Base-by-base conservation (phyloP, 1,140 invertebrate species). In the Cyclargus thomasi region DNA sequence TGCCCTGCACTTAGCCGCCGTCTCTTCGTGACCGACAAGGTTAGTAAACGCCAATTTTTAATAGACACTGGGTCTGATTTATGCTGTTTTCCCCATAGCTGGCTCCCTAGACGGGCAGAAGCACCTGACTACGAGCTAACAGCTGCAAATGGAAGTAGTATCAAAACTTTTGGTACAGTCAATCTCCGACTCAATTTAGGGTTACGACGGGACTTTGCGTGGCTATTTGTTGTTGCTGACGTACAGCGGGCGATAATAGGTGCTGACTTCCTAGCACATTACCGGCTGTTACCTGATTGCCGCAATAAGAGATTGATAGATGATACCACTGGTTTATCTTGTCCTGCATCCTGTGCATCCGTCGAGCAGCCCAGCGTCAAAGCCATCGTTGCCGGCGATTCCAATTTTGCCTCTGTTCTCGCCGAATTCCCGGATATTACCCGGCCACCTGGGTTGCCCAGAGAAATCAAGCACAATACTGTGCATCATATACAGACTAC, bases 181-280 rank as follows among this genome's bases (percentile, higher is more conserved):
- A 53, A 53, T 10, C 47, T 53, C 14, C 14, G n/a, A 10, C n/a
- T 53, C 14, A 17, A 53, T 17, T 17, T 29, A 29, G 29, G 29
- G 1, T 29, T 29, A 29, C 29, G 29, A 7, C 29, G 29, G 29
- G 29, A 29, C 29, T 29, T 29, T 29, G 29, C 5, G 29, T 29
- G 75, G 86, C 57, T 55, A 3, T 86, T 88, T 53, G 62, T 82
- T 0, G 63, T 88, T 2, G 84, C 80, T 10, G 76, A 82, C 47
- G 78, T 81, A 0, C 23, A 22, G 0, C 73, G 71, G 36, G 71
- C 85, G 0, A 84, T 84, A 2, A 80, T 86, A 1, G 85, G 80
- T 20, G 75, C 81, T 0, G 83, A 85, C 57, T 81, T 85, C 62
- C 64, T 90, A 11, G 20, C 62, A 1, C 67, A 81, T 62, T 83